Base-by-base conservation (phyloP, 2,113 vertebrate species). In the Oxyruncus cristatus region DNA sequence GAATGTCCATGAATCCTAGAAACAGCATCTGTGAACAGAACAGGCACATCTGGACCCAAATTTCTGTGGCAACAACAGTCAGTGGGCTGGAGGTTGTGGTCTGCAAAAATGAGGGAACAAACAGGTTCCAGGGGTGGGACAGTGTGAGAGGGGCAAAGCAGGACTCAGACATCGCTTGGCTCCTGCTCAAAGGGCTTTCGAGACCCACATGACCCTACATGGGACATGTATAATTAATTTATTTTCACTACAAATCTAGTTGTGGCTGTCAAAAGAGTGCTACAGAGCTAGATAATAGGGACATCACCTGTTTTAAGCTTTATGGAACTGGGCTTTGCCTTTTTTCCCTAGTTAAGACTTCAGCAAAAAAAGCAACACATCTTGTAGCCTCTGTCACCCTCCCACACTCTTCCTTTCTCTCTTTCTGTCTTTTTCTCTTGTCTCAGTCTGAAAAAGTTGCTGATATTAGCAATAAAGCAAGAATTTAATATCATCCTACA, bases 401-500 rank as follows among this genome's bases (percentile, higher is more conserved):
- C 70, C n/a, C 75, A 63, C 32, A 28, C 39, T 89, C 83, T 42
- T 59, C 41, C 33, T 56, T 70, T 78, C 74, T 61, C 47, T 59
- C 84, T 83, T 86, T 87, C 46, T 55, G 30, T 72, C 61, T 85
- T 28, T 67, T 65, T 73, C 42, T 68, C 92, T 90, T 90, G 71
- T 93, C 92, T 86, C 85, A 37, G 41, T 42, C 80, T 85, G 82
- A 75, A 92, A 85, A 88, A 86, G 73, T 72, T 95, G 96, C 94
- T 97, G 96, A 95, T 84, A 68, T 41, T 79, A 92, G 68, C 92
- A 95, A 93, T 85, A 95, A 82, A 85, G 70, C 67, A 90, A 61
- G 72, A 73, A 93, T 95, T 95, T 94, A 95, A 95, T 96, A 93
- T 92, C 62, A 73, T 95, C 67, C 88, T 76, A 71, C 93, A 83